phyloP scores from a whole-genome alignment of 2,797 vertebrate genomes.

The Scolopax bukidnonensis region DNA sequence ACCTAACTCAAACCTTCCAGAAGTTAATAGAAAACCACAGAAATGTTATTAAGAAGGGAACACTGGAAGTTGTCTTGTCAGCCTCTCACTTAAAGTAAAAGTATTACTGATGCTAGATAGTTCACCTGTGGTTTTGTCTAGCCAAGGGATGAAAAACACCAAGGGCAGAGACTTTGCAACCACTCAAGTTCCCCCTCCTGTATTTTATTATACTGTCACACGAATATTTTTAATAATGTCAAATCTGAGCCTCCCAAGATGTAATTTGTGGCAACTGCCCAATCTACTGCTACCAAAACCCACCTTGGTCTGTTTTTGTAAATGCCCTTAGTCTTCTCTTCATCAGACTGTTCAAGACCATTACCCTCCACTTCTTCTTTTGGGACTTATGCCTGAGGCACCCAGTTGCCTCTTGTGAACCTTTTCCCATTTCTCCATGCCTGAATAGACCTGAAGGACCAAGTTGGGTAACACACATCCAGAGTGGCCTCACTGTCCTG shows the following conservation, averaged over 20 bases:
- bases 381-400: no score
- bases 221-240: background rate
- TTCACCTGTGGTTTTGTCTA: background rate
- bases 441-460: background rate
- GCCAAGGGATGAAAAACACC: background rate
- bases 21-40: background rate
- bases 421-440: background rate
- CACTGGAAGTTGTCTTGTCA: background rate
- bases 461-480: background rate
- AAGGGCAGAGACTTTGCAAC: accelerated
- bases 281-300: background rate
- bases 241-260: background rate
- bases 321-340: background rate
- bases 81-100: background rate
- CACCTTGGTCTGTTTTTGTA: background rate
- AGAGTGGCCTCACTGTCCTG: background rate
- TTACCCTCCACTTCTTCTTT: background rate
- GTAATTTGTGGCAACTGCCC: background rate
- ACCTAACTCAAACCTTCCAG: background rate
- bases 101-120: background rate
- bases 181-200: accelerated
- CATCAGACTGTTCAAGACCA: background rate
- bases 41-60: background rate
- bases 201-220: background rate
- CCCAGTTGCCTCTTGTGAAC: background rate